Base-by-base conservation (phyloP, 2,888 invertebrate species). In the Platerodrilus igneus region DNA sequence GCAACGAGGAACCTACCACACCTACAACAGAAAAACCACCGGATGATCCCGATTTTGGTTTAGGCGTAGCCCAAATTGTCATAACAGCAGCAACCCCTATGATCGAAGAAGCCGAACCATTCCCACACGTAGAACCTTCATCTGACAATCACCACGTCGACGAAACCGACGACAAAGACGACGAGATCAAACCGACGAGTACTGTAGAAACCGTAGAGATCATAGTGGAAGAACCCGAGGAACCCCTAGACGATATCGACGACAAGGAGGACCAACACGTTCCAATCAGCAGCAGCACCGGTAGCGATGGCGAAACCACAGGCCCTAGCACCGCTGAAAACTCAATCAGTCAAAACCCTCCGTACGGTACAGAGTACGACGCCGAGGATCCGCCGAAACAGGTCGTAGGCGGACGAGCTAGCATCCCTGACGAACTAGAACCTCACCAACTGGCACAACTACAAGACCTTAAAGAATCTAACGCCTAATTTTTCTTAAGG, bases 21-120 rank as follows among this genome's bases (percentile, higher is more conserved):
- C n/a, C 15, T 6, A 8, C 28, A 27, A 13, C 2, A 6, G 28
- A 15, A 14, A 13, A 10, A 13, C 9, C n/a, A n/a, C n/a, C n/a
- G n/a, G 51, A 48, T 53, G 63, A 67, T 42, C 73, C 77, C 52
- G 78, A 80, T 52, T 73, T 77, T 54, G 85, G 85, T 54, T 75
- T 90, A 48, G 87, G 86, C 47, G 88, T 88, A 55, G 89, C 88
- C 34, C 86, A 89, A 68, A 92, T 93, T 56, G 89, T 91, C 41
- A 91, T 93, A 66, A 93, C 92, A 28, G 91, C 91, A 36, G 92
- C 93, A 49, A 93, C 93, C 25, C 93, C 93, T 26, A 89, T 89
- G 86, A 73, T 82, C 58, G 92, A 93, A 69, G 88, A 89, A 61
- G 77, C 86, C 22, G 88, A 87, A 53, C 78, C 81, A 19, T 87